phyloP scores from a whole-genome alignment of 2,888 invertebrate genomes.

The Andrena marginata region DNA sequence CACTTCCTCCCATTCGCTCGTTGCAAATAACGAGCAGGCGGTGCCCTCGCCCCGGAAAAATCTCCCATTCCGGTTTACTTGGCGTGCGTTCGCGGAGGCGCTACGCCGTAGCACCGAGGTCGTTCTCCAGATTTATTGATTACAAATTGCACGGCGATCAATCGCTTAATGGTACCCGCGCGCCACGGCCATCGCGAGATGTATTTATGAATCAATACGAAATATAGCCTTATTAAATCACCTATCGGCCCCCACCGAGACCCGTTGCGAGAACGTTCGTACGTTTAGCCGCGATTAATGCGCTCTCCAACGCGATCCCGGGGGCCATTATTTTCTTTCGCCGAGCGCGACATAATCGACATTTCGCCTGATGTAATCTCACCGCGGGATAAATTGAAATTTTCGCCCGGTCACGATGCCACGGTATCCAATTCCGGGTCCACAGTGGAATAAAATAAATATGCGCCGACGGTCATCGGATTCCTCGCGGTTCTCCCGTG shows the following conservation, averaged over 20 bases:
- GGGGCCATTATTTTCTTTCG: constrained; percentile 54
- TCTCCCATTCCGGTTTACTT: constrained; percentile 66
- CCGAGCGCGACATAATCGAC: constrained; percentile 46
- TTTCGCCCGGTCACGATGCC: background rate
- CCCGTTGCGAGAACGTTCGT: constrained; percentile 31
- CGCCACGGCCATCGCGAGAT: constrained; percentile 58
- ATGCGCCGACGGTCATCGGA: background rate
- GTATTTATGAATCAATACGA: constrained; percentile 78
- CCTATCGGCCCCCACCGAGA: constrained; percentile 64
- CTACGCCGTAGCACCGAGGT: constrained; percentile 54
- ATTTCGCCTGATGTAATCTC: background rate
- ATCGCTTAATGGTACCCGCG: constrained; percentile 76
- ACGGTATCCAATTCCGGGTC: no score
- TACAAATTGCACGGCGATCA: constrained; percentile 79
- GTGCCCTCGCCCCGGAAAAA: constrained; percentile 56
- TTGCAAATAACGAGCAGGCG: constrained; percentile 62
- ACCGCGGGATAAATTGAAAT: constrained; percentile 10
- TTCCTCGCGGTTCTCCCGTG: background rate
- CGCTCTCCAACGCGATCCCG: constrained; percentile 50
- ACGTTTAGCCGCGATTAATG: constrained; percentile 63
- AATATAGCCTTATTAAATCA: constrained; percentile 78
- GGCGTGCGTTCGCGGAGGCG: constrained; percentile 24
- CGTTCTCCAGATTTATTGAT: constrained; percentile 78
- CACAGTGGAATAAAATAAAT: no score
- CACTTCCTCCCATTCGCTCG: constrained; percentile 18